Base-by-base conservation (phyloP, 2,113 vertebrate species). In the Coryphaenoides rupestris region DNA sequence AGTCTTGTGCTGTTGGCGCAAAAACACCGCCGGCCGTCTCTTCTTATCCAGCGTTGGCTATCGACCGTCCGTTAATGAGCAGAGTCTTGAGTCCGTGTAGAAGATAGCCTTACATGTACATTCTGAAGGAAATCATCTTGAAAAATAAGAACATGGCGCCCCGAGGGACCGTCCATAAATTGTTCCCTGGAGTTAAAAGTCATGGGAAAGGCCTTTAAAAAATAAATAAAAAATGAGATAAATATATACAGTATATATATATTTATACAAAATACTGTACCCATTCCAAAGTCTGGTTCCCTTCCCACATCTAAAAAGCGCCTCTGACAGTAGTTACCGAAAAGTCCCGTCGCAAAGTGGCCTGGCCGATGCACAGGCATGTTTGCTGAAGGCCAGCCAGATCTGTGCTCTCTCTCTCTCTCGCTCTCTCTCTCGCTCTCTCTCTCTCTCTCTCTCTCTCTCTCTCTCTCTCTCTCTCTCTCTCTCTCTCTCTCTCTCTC, bases 261-360 rank as follows among this genome's bases (percentile, higher is more conserved):
- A n/a, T n/a, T 40, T 7, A 40, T 40, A 64, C 70, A 75, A 67
- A 19, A 70, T 55, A 22, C 62, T 15, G 21, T 14, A 23, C 75
- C 60, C 47, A 60, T 49, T 57, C 26, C 54, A 50, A 69, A 71
- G 49, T 68, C 59, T 57, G 2, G 23, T 69, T 68, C 62, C 63
- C 55, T 82, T 82, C 80, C 80, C 75, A 79, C 75, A 82, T 83
- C 70, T 77, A 83, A 85, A n/a, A 62, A 40, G 33, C 59, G 76
- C 72, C 54, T 67, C 80, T 19, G 77, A 80, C 80, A 75, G 60
- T 82, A 82, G 75, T 85, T 77, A 75, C 75, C 75, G 77, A 79
- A 79, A 84, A 85, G 76, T 82, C 83, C 70, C 71, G 74, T 78
- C n/a, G 77, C 75, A 84, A 87, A 87, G 81, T 84, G 84, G 72